A percentile compares a stretch with the other conserved stretches of the same genome.
Conservation (phyloP, 30 jellyfish, hydroid and myxozoan genomes). For the Aurelia sp. region DNA sequence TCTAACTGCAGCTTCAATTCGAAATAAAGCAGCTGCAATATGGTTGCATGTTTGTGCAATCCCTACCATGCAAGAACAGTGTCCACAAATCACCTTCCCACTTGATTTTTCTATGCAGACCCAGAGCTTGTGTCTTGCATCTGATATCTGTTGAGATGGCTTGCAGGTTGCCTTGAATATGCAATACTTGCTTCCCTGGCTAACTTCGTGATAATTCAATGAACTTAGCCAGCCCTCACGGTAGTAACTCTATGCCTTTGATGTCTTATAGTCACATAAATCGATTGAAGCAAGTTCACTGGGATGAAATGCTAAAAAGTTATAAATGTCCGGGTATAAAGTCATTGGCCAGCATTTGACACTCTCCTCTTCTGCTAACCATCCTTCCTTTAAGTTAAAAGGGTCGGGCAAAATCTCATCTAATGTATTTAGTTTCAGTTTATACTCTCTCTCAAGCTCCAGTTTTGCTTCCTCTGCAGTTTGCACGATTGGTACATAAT, state of each 20-base stretch:
- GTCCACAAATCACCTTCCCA: constrained; percentile 15
- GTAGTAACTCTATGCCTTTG: constrained; percentile 32
- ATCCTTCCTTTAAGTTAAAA: constrained; percentile 31
- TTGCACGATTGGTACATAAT: constrained; percentile 6
- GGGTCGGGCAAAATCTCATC: constrained; percentile 58
- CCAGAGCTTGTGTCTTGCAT: constrained; percentile 36
- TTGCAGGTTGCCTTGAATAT: constrained; percentile 49
- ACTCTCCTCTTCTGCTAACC: constrained; percentile 34
- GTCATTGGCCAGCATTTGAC: background rate
- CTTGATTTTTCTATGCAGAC: constrained; percentile 3
- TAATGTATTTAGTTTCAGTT: constrained; percentile 13
- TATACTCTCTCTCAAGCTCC: constrained; percentile 16
- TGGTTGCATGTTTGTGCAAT: constrained; percentile 26
- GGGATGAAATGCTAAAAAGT: constrained; percentile 19
- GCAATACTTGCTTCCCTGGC: constrained; percentile 8
- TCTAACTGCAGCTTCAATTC: constrained; percentile 53
- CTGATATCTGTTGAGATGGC: constrained; percentile 41
- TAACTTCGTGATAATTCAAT: background rate
- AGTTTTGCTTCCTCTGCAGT: constrained; percentile 23
- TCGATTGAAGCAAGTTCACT: constrained; percentile 14
- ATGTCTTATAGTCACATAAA: constrained; percentile 31
- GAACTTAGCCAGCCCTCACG: constrained; percentile 11
- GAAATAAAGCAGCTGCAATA: constrained; percentile 28
- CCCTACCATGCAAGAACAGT: constrained; percentile 53
- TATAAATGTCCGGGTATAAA: constrained; percentile 46